Evolutionary conservation across 2,888 invertebrate species (phyloP).

Genomic region (Rhaphigaster nebulosa): DNA sequence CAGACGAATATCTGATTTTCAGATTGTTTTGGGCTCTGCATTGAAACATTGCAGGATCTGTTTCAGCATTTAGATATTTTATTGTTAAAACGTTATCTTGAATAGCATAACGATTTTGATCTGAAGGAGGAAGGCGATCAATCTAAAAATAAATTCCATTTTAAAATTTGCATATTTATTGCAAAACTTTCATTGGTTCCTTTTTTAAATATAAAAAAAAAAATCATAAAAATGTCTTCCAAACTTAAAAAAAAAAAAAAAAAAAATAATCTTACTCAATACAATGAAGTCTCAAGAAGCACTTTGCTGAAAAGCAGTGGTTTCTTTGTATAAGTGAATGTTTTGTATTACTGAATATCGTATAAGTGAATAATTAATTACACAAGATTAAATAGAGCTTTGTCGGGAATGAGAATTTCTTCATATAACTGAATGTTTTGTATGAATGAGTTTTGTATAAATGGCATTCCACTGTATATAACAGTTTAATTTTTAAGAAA

Average conservation of each 20-base stretch:
- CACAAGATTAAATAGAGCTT: no score
- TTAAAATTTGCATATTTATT: neutral
- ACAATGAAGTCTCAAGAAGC: no score
- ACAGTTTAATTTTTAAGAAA: no score
- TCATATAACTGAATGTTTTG: no score
- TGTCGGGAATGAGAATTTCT: no score
- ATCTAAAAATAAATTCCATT: conserved; percentile 58
- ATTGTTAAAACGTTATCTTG: conserved; percentile 89
- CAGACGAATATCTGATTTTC: conserved; percentile 88
- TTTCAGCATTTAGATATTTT: conserved; percentile 79
- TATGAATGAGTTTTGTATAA: no score
- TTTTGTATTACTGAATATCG: no score
- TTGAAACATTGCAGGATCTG: conserved; percentile 95
- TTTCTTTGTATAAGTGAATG: no score
- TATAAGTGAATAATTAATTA: no score
- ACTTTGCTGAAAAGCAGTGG: no score
- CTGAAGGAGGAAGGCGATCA: conserved; percentile 72
- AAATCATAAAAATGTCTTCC: neutral
- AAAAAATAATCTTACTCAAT: no score
- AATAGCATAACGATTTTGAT: conserved; percentile 83
- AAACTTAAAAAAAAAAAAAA: neutral
- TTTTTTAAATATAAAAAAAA: neutral
- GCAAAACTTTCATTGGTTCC: neutral
- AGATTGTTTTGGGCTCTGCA: conserved; percentile 91
- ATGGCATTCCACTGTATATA: no score